Conservation (phyloP, 2,888 invertebrate species). For the Germaria angustata region DNA sequence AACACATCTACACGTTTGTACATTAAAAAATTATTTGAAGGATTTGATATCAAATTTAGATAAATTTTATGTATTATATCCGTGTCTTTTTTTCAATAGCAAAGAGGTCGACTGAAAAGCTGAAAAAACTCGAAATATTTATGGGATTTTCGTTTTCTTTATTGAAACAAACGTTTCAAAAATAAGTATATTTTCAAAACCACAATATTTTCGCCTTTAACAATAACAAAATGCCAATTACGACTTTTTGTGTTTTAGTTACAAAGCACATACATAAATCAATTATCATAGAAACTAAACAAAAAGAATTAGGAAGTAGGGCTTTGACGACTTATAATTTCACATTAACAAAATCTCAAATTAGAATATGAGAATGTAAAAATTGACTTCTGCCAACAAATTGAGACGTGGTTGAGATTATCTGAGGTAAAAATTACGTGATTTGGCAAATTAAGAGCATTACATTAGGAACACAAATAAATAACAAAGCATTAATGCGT, state of each 20-base stretch:
- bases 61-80: background rate
- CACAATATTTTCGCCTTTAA: background rate
- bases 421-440: constrained; percentile 59
- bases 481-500: constrained; percentile 2
- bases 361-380: constrained; percentile 27
- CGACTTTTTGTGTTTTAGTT: background rate
- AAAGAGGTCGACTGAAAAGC: too few relatives aligned
- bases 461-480: constrained; percentile 34
- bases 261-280: background rate
- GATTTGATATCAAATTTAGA: background rate
- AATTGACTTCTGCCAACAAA: constrained; percentile 11
- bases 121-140: too few relatives aligned
- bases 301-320: background rate
- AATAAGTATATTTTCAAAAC: too few relatives aligned
- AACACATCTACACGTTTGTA: background rate
- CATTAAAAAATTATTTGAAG: too few relatives aligned
- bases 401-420: constrained; percentile 62
- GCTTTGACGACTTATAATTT: background rate
- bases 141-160: too few relatives aligned
- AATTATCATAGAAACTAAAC: background rate
- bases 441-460: constrained; percentile 59
- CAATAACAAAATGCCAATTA: background rate
- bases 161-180: too few relatives aligned
- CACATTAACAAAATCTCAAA: background rate
- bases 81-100: background rate